Percentiles rank a stretch among this genome's conserved stretches.
phyloP scores from a whole-genome alignment of 2,888 invertebrate genomes.

The Macropis europaea region DNA sequence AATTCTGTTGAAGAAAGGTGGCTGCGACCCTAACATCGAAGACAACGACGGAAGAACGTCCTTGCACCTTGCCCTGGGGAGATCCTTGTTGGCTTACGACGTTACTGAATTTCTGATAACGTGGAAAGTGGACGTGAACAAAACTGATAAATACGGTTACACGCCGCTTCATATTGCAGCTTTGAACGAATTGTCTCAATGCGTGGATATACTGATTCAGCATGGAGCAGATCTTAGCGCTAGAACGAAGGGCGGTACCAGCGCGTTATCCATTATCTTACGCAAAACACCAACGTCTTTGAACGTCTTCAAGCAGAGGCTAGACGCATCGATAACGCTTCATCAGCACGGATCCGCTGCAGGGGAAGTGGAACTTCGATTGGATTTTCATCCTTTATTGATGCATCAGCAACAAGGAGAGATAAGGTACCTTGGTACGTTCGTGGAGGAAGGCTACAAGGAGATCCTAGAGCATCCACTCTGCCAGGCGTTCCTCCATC shows the following conservation, averaged over 20 bases:
- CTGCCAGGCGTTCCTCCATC: conserved; percentile 92
- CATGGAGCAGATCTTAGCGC: conserved; percentile 95
- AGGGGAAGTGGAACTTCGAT: conserved; percentile 89
- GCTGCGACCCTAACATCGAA: conserved; percentile 89
- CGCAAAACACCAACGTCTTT: conserved; percentile 93
- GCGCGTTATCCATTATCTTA: conserved; percentile 91
- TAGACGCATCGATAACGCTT: conserved; percentile 90
- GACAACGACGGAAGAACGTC: conserved; percentile 92
- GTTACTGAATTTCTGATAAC: conserved; percentile 89
- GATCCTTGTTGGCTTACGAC: conserved; percentile 89
- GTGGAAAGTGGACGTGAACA: conserved; percentile 91
- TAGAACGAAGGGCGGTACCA: conserved; percentile 92
- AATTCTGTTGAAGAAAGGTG: conserved; percentile 86
- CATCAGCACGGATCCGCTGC: conserved; percentile 89
- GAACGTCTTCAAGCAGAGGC: conserved; percentile 89
- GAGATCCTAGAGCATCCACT: conserved; percentile 92
- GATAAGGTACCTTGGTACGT: conserved; percentile 92
- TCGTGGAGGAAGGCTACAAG: conserved; percentile 94
- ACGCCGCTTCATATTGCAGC: conserved; percentile 93
- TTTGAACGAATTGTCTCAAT: conserved; percentile 90
- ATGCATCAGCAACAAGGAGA: conserved; percentile 92
- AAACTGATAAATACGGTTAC: conserved; percentile 92
- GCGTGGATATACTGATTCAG: conserved; percentile 91
- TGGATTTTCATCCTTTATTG: conserved; percentile 90
- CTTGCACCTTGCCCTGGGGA: conserved; percentile 91